phyloP scores from a whole-genome alignment of 2,888 invertebrate species.

The Pseudoips prasinana region DNA sequence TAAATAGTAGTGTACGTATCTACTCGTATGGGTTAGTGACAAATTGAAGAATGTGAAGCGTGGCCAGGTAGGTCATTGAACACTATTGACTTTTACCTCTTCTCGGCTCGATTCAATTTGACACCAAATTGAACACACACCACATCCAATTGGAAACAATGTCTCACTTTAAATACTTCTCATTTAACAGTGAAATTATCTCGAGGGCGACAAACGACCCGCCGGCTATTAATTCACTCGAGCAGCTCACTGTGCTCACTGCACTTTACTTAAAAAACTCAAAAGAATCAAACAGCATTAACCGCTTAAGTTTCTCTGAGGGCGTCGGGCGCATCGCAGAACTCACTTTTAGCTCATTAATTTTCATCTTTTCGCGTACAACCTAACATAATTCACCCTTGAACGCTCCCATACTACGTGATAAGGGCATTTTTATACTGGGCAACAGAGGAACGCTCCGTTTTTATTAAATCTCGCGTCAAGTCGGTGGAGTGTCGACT shows the following conservation, averaged over 20 bases:
- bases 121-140: slow-evolving; percentile 31
- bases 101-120: slow-evolving; percentile 28
- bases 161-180: slow-evolving; percentile 47
- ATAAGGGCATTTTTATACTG: slow-evolving; percentile 71
- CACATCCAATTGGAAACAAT: slow-evolving; percentile 42
- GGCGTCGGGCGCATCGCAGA: slow-evolving; percentile 42
- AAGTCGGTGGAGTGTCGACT: slow-evolving; percentile 74
- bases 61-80: slow-evolving; percentile 5
- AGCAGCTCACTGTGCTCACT: slow-evolving; percentile 40
- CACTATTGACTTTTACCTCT: slow-evolving; percentile 18
- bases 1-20: not conserved
- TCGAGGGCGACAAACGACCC: slow-evolving; percentile 47
- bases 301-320: slow-evolving; percentile 50
- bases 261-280: slow-evolving; percentile 44
- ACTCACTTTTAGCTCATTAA: slow-evolving; percentile 79
- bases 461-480: slow-evolving; percentile 71
- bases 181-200: slow-evolving; percentile 52
- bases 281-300: slow-evolving; percentile 62
- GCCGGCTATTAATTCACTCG: slow-evolving; percentile 47
- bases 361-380: slow-evolving; percentile 76
- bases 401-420: slow-evolving; percentile 75
- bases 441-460: slow-evolving; percentile 50
- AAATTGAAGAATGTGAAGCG: slow-evolving; percentile 15
- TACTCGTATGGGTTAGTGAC: slow-evolving; percentile 4
- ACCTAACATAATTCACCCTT: slow-evolving; percentile 78